phyloP scores from a whole-genome alignment of 1,140 invertebrate genomes.

The Brachionus manjavacas region DNA sequence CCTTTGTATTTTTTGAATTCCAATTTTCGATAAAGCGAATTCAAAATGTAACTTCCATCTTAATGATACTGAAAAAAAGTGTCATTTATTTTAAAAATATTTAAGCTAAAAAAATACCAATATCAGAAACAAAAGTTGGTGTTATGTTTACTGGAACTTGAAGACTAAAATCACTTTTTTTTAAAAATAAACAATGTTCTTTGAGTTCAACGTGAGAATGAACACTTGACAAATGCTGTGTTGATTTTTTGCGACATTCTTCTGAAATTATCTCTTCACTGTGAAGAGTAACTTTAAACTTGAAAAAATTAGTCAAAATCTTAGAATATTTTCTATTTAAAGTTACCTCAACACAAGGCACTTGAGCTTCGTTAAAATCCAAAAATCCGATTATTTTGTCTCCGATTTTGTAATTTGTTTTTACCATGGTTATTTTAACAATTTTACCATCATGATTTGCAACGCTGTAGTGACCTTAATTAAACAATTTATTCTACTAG shows the following conservation, averaged over 20 bases:
- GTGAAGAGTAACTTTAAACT: conserved; percentile 74
- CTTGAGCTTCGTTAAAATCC: conserved; percentile 81
- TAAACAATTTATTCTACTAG: too few relatives aligned
- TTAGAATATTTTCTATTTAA: neutral
- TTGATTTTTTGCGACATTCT: conserved; percentile 63
- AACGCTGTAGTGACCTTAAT: conserved; percentile 74
- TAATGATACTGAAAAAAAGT: conserved; percentile 66
- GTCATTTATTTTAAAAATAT: neutral
- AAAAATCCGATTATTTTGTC: conserved; percentile 94
- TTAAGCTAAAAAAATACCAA: conserved; percentile 61
- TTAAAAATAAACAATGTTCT: conserved; percentile 80
- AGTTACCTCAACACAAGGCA: conserved; percentile 83
- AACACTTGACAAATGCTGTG: conserved; percentile 57
- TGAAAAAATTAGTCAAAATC: conserved; percentile 44
- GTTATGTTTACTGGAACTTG: conserved; percentile 88
- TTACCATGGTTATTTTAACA: conserved; percentile 85
- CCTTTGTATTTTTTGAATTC: conserved; percentile 46
- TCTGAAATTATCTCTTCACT: conserved; percentile 77
- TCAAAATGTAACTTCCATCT: conserved; percentile 92
- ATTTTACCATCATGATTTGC: conserved; percentile 85
- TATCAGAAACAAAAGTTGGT: conserved; percentile 79
- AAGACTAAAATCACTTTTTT: conserved; percentile 79
- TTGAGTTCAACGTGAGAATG: conserved; percentile 76
- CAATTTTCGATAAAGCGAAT: conserved; percentile 70
- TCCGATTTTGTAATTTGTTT: conserved; percentile 85